Base-by-base conservation (phyloP, 1,140 invertebrate genomes). In the Holotrichia oblita region DNA sequence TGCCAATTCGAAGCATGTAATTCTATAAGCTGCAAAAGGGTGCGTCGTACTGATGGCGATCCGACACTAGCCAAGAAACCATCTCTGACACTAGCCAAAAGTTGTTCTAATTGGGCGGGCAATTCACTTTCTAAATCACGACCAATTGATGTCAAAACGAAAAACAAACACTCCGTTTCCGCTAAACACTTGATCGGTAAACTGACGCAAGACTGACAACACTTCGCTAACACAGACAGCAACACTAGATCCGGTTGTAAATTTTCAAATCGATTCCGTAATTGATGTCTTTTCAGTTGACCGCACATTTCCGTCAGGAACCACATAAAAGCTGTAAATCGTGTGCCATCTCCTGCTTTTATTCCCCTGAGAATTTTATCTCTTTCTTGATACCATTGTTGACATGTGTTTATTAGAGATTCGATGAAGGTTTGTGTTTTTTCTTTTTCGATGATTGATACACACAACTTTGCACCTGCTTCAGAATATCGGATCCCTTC, bases 271-370 rank as follows among this genome's bases (percentile, higher is more conserved):
- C 93, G 88, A 10, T 90, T 91, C 79, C 91, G 90, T 44, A 93
- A 77, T 84, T 94, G 93, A 77, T 93, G 91, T 6, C 94, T 90
- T 85, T 95, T 94, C 81, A 95, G 87, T 89, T 95, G 93, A 84
- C 94, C 93, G 86, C 95, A 96, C 91, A 96, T 94, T 90, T 96
- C 95, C 81, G 95, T 94, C 61, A 97, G 89, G 87, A 96, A 96
- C 85, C 92, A 93, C 89, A 96, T 95, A 87, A 96, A 96, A 79
- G 94, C 93, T 81, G 94, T 93, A 85, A 94, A 94, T 17, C 93
- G 90, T 2, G 90, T 90, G 14, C 92, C 89, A 14, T 90, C 89
- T 22, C 89, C 90, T 73, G 88, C 88, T 80, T 90, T 89, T 77
- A 89, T 82, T 4, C 85, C 85, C 17, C 86, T 73, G 10, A 87